These are phyloP conservation scores for Dascyllus trimaculatus DNA, from an alignment of 2,113 vertebrate genomes.

Conservation along the genomic window DNA sequence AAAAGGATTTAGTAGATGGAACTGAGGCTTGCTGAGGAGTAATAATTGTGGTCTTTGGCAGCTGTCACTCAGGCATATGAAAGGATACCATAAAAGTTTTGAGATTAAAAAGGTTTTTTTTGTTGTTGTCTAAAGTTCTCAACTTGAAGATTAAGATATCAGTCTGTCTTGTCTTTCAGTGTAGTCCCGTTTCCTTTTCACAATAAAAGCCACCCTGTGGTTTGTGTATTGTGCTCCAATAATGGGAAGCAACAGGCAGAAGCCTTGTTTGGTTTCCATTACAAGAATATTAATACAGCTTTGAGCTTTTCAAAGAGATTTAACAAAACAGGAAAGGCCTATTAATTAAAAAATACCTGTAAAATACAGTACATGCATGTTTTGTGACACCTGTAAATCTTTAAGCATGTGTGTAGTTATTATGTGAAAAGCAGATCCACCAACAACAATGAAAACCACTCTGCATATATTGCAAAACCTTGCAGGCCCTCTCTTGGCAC, in stretches of 20 bases:
- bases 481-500: too few relatives aligned
- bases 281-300: neutral
- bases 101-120: slow-evolving; percentile 7
- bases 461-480: too few relatives aligned
- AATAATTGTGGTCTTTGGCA: slow-evolving; percentile 14
- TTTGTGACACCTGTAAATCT: too few relatives aligned
- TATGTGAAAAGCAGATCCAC: too few relatives aligned
- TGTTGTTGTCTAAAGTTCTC: neutral
- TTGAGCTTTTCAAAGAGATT: too few relatives aligned
- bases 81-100: slow-evolving; percentile 1
- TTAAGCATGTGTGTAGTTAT: too few relatives aligned
- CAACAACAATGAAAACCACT: too few relatives aligned
- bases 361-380: too few relatives aligned
- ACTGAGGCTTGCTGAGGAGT: slow-evolving; percentile 7
- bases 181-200: neutral
- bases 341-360: too few relatives aligned
- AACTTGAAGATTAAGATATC: neutral
- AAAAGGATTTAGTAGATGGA: slow-evolving; percentile 33
- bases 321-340: too few relatives aligned
- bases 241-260: too few relatives aligned
- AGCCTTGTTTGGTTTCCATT: too few relatives aligned
- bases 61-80: slow-evolving; percentile 22
- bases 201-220: neutral
- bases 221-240: neutral
- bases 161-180: neutral